These are phyloP conservation scores for Tetrax tetrax DNA, from an alignment of 2,113 vertebrate species.

Conservation along the genomic window DNA sequence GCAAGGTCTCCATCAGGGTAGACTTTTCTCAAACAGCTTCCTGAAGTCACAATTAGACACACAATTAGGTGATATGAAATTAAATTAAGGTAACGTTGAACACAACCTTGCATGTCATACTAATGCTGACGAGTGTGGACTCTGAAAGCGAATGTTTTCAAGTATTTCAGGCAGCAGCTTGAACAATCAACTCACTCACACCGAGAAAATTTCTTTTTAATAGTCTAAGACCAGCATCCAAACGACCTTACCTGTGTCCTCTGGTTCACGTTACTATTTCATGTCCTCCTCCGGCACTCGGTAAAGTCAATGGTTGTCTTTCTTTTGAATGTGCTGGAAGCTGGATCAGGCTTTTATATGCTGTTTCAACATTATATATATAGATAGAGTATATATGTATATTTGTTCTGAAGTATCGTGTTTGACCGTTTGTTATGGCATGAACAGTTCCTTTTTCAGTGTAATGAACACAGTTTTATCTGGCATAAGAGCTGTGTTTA, in stretches of 20 bases:
- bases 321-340: background rate
- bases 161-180: background rate
- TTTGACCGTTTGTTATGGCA: background rate
- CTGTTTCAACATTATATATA: background rate
- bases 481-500: conserved; percentile 47
- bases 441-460: conserved; percentile 24
- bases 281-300: background rate
- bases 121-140: background rate
- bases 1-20: background rate
- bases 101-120: rapidly evolving
- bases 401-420: conserved; percentile 8
- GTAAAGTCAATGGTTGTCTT: background rate
- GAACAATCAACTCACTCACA: background rate
- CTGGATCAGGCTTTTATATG: background rate
- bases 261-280: rapidly evolving
- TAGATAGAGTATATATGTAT: background rate
- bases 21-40: background rate
- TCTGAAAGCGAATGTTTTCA: background rate
- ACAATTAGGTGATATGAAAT: background rate
- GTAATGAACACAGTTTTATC: conserved; percentile 13
- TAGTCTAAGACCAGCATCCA: background rate
- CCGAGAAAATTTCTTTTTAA: background rate
- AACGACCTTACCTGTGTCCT: background rate
- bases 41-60: background rate
- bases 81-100: background rate